A percentile compares a stretch with the other conserved stretches of the same genome.
These are phyloP conservation scores for Gymnosoma rotundatum DNA, from an alignment of 2,888 invertebrate genomes.

Conservation along the genomic window DNA sequence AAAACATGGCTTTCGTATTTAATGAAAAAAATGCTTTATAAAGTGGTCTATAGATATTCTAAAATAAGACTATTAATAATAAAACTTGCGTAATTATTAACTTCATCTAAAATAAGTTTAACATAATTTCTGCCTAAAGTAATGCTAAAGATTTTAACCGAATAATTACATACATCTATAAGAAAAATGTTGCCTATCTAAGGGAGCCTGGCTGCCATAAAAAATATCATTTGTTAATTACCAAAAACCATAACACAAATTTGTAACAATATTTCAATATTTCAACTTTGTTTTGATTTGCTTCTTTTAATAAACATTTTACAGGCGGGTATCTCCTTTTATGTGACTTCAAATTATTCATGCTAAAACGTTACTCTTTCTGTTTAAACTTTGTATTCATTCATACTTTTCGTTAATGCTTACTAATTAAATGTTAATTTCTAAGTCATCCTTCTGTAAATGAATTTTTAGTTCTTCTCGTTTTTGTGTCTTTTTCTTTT, in stretches of 20 bases:
- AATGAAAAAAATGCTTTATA: too few species aligned
- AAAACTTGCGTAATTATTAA: too few species aligned
- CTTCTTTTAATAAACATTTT: neutral
- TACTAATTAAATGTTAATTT: constrained; percentile 70
- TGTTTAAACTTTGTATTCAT: constrained; percentile 14
- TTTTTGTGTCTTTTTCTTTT: neutral
- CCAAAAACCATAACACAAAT: neutral
- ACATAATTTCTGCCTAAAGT: neutral
- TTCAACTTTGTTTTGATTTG: neutral
- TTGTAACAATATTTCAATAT: neutral
- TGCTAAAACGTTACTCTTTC: constrained; percentile 2
- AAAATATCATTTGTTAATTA: neutral
- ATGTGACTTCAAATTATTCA: neutral
- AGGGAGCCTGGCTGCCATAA: neutral
- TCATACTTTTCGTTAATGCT: constrained; percentile 63
- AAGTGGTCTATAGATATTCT: too few species aligned
- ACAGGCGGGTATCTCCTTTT: neutral
- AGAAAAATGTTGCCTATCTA: neutral
- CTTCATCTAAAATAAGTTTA: too few species aligned
- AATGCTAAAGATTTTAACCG: neutral
- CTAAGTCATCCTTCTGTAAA: constrained; percentile 62
- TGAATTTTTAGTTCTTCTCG: constrained; percentile 39
- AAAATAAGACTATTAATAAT: too few species aligned
- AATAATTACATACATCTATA: too few species aligned
- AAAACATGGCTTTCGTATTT: too few species aligned